Conservation (phyloP, 2,888 invertebrate species). For the Leucozona laternaria region DNA sequence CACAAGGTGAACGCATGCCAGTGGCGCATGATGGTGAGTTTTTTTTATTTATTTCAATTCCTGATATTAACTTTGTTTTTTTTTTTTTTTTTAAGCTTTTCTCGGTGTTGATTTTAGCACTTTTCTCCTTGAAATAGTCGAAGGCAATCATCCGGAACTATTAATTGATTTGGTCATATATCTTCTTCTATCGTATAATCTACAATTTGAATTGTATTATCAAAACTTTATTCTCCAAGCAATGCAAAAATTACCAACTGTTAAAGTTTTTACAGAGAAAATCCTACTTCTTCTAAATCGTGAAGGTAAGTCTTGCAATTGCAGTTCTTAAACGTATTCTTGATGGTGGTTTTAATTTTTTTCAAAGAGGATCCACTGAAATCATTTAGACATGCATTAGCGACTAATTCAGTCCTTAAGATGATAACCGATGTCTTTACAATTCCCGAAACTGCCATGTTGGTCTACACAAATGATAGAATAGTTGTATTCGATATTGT, state of each 20-base stretch:
- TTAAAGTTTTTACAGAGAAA: conserved; percentile 96
- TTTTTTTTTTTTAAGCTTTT: conserved; percentile 87
- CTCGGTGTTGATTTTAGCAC: conserved; percentile 92
- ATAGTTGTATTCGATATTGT: conserved; percentile 97
- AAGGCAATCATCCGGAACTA: conserved; percentile 93
- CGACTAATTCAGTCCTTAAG: conserved; percentile 94
- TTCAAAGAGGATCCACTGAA: conserved; percentile 92
- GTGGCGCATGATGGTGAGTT: conserved; percentile 92
- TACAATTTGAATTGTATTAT: conserved; percentile 89
- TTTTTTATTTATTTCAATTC: not conserved
- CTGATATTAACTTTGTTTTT: not conserved
- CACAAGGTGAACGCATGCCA: conserved; percentile 95
- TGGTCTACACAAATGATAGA: conserved; percentile 97
- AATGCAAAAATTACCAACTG: conserved; percentile 88
- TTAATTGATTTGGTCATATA: conserved; percentile 94
- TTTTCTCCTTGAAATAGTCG: conserved; percentile 92
- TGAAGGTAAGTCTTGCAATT: conserved; percentile 88
- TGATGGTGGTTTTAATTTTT: not conserved
- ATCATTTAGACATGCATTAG: conserved; percentile 92
- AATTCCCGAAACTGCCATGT: conserved; percentile 90
- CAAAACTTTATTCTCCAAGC: conserved; percentile 90
- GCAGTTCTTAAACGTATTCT: not conserved
- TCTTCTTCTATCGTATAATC: conserved; percentile 93
- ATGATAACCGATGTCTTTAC: conserved; percentile 94
- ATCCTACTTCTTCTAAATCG: conserved; percentile 93